Evolutionary conservation across 2,113 vertebrate genomes (phyloP).

Genomic region (Erpornis zantholeuca): DNA sequence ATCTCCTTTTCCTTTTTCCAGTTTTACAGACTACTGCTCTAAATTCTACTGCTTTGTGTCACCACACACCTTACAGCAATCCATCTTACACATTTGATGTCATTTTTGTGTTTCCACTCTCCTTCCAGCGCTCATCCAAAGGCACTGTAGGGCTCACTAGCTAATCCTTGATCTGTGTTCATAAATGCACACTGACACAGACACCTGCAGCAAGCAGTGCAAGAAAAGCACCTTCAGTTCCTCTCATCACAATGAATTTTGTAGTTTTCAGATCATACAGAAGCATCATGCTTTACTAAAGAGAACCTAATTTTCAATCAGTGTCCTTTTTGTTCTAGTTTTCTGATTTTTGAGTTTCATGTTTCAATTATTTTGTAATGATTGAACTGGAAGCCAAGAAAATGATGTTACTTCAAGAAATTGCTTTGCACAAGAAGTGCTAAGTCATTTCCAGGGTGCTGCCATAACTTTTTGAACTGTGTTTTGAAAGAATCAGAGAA

Average conservation of each 20-base stretch:
- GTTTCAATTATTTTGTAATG: not conserved
- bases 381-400: not conserved
- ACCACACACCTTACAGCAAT: not conserved
- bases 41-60: not conserved
- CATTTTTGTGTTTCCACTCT: not conserved
- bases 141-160: not conserved
- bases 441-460: not conserved
- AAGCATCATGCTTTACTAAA: not conserved
- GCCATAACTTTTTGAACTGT: not conserved
- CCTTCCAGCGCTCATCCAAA: not conserved
- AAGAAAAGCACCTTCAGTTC: not conserved
- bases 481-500: not conserved
- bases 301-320: not conserved
- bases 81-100: not conserved
- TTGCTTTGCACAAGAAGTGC: not conserved
- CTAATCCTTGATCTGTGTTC: not conserved
- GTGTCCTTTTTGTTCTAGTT: not conserved
- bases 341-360: not conserved
- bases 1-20: not conserved
- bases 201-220: not conserved
- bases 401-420: not conserved
- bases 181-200: not conserved
- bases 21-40: not conserved
- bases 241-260: not conserved
- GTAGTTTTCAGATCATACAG: constrained; percentile 4